Conservation (phyloP, 2,797 vertebrate genomes). For the Thunnus albacares region DNA sequence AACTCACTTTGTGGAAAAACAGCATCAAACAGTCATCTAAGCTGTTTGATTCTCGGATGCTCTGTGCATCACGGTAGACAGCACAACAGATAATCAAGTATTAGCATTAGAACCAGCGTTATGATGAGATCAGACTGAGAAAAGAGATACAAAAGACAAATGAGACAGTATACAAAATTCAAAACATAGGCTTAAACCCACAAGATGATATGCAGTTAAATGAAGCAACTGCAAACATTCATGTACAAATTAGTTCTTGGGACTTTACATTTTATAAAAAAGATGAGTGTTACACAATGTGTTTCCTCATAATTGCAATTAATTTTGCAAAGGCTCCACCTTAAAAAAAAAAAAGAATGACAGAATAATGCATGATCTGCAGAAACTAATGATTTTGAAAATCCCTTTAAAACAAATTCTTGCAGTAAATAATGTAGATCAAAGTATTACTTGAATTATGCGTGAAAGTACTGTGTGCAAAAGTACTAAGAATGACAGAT, state of each 20-base stretch:
- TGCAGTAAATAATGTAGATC: conserved; percentile 23
- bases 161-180: neutral
- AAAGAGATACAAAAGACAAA: conserved; percentile 39
- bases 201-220: conserved; percentile 13
- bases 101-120: conserved; percentile 22
- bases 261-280: neutral
- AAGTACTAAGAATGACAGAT: conserved; percentile 45
- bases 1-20: neutral
- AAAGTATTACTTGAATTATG: conserved; percentile 10
- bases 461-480: conserved; percentile 52
- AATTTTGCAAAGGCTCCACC: neutral
- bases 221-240: conserved; percentile 1
- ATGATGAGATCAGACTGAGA: neutral
- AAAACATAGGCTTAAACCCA: conserved; percentile 17
- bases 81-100: conserved; percentile 37
- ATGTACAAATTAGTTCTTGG: neutral
- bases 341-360: neutral
- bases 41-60: neutral
- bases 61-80: conserved; percentile 16
- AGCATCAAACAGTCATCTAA: conserved; percentile 7
- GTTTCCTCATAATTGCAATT: conserved; percentile 13
- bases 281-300: neutral
- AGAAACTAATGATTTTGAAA: conserved; percentile 23
- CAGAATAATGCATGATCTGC: conserved; percentile 6
- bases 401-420: conserved; percentile 34